A percentile compares a stretch with the other conserved stretches of the same genome.
These are phyloP conservation scores for Nezara viridula DNA, from an alignment of 2,888 invertebrate species.

Conservation along the genomic window DNA sequence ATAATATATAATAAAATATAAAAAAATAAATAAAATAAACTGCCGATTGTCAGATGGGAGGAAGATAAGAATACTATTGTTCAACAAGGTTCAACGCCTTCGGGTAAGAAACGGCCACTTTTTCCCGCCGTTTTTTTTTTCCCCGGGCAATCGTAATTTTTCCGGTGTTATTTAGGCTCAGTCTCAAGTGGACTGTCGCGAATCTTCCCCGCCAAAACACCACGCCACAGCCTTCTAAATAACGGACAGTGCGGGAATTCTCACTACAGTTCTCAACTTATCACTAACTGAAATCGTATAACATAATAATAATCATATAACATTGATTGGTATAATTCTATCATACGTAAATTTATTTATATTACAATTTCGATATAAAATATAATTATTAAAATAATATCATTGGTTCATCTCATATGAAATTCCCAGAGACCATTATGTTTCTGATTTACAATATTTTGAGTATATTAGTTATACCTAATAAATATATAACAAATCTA, in stretches of 20 bases:
- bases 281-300: no score
- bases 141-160: slow-evolving; percentile 11
- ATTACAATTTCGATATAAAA: no score
- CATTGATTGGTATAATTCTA: no score
- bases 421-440: no score
- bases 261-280: not conserved
- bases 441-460: no score
- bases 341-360: no score
- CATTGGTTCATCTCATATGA: no score
- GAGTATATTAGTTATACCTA: no score
- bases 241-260: not conserved
- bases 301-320: no score
- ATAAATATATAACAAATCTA: no score
- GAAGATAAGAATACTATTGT: not conserved
- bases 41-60: not conserved
- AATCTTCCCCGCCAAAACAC: not conserved
- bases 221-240: not conserved
- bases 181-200: not conserved
- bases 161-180: slow-evolving; percentile 21
- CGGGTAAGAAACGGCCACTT: not conserved
- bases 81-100: not conserved
- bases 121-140: not conserved
- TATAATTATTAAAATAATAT: no score
- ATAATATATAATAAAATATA: no score
- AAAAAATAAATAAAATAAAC: not conserved